phyloP scores from a whole-genome alignment of 2,888 invertebrate species.

The Blomia tropicalis region DNA sequence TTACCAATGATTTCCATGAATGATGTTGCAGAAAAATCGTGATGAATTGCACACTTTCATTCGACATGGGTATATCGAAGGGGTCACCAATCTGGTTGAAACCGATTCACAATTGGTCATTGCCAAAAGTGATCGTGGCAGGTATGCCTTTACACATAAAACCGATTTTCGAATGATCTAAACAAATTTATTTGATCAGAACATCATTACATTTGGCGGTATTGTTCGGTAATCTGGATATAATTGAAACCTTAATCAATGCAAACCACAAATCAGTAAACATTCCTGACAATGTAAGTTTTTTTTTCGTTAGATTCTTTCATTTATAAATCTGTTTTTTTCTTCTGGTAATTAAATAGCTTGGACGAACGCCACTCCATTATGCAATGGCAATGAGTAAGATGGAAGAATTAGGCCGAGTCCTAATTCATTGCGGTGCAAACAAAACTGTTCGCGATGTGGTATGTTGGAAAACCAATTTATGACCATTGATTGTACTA shows the following conservation, averaged over 20 bases:
- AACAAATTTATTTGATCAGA: no score
- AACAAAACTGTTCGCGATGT: constrained; percentile 66
- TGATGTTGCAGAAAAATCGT: constrained; percentile 25
- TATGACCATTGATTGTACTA: background rate
- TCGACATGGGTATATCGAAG: constrained; percentile 27
- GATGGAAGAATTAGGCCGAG: constrained; percentile 60
- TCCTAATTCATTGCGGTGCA: constrained; percentile 65
- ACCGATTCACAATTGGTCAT: constrained; percentile 26
- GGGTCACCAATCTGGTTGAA: constrained; percentile 24
- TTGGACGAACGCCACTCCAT: constrained; percentile 71
- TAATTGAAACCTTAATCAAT: constrained; percentile 32
- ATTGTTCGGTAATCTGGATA: constrained; percentile 35
- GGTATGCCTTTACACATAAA: no score
- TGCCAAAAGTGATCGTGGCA: constrained; percentile 34
- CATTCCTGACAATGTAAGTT: constrained; percentile 65
- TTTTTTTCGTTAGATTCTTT: background rate
- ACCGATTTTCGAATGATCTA: no score
- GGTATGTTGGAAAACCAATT: no score
- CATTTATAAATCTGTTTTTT: constrained; percentile 13
- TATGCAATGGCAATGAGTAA: constrained; percentile 48
- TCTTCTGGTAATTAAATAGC: constrained; percentile 42
- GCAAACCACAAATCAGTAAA: constrained; percentile 45
- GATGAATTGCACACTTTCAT: constrained; percentile 30
- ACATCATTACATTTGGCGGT: constrained; percentile 34
- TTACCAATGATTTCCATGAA: background rate